phyloP scores from a whole-genome alignment of 2,113 vertebrate genomes.

The Oxyruncus cristatus region DNA sequence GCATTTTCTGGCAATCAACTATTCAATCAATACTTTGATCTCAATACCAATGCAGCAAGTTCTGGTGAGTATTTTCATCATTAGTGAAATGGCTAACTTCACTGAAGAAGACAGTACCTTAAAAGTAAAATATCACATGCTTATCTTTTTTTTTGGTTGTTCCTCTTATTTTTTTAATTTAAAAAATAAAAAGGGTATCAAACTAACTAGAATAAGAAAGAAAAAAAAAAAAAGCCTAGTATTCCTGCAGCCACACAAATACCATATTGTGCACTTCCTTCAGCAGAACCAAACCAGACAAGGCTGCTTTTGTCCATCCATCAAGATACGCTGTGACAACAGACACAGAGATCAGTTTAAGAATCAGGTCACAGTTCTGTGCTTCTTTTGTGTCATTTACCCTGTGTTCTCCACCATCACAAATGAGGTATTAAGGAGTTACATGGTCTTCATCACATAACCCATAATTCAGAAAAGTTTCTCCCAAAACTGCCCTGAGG shows the following conservation, averaged over 20 bases:
- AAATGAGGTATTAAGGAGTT: slow-evolving; percentile 28
- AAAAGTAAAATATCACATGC: not conserved
- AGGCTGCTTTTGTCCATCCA: slow-evolving; percentile 40
- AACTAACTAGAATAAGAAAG: not conserved
- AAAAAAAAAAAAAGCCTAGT: not conserved
- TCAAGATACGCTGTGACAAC: not conserved
- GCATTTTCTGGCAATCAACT: not conserved
- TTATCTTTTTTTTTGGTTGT: not conserved
- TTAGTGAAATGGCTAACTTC: not conserved
- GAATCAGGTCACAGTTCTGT: slow-evolving; percentile 21
- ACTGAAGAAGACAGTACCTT: not conserved
- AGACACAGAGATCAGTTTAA: not conserved
- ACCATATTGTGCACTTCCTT: not conserved
- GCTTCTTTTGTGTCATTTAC: slow-evolving; percentile 11
- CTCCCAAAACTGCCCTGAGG: not conserved
- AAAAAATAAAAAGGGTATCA: not conserved
- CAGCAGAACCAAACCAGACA: not conserved
- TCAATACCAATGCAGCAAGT: not conserved
- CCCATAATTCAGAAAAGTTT: slow-evolving; percentile 3
- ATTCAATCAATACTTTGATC: not conserved
- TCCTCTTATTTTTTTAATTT: not conserved
- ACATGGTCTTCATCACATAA: not conserved
- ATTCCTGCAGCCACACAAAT: not conserved
- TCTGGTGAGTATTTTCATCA: not conserved
- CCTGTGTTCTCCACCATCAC: slow-evolving; percentile 10